phyloP scores from a whole-genome alignment of 2,888 invertebrate genomes.

The Lottia scabra region DNA sequence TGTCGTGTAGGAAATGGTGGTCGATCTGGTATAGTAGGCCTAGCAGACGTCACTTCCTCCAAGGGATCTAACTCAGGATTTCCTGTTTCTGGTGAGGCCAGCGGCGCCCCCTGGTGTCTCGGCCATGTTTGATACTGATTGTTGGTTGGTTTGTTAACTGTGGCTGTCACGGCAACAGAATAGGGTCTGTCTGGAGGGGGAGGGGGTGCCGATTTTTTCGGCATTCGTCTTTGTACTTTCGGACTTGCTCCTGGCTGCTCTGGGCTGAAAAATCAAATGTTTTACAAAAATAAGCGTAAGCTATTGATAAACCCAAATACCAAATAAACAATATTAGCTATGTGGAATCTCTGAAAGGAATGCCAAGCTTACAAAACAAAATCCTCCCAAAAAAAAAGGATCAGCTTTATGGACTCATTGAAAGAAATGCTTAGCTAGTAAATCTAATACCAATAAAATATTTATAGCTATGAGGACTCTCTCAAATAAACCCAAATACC shows the following conservation, averaged over 20 bases:
- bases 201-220: conserved; percentile 57
- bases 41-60: conserved; percentile 8
- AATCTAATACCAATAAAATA: too few relatives aligned
- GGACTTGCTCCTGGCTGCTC: conserved; percentile 34
- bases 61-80: conserved; percentile 10
- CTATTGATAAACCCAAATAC: too few relatives aligned
- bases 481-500: too few relatives aligned
- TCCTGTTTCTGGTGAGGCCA: conserved; percentile 14
- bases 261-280: conserved; percentile 30
- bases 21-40: conserved; percentile 31
- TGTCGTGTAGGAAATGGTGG: conserved; percentile 33
- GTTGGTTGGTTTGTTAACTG: conserved; percentile 28
- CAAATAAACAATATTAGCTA: too few relatives aligned
- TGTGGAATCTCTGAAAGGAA: too few relatives aligned
- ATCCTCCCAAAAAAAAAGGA: too few relatives aligned
- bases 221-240: conserved; percentile 33
- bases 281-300: neutral
- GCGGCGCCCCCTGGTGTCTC: conserved; percentile 20
- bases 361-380: too few relatives aligned
- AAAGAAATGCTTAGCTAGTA: too few relatives aligned
- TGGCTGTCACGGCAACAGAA: conserved; percentile 53
- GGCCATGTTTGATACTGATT: conserved; percentile 44
- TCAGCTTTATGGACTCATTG: too few relatives aligned
- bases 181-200: conserved; percentile 56
- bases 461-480: too few relatives aligned